Base-by-base conservation (phyloP, 2,797 vertebrate genomes). In the Gorsachius magnificus region DNA sequence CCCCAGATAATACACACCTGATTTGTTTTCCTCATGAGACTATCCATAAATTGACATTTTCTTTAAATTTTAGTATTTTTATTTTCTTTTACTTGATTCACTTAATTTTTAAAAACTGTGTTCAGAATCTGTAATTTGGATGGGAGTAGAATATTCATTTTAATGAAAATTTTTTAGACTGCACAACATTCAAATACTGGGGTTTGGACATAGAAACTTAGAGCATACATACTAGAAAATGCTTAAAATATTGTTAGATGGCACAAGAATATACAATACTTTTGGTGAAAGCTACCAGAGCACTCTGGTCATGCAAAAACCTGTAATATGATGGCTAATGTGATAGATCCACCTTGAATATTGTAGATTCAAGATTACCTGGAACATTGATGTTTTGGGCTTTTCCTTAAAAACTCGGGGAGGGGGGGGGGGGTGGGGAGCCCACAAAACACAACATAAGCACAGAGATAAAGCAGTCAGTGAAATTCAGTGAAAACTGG, bases 41-140 rank as follows among this genome's bases (percentile, higher is more conserved):
- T 89, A 83, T n/a, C 60, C 41, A 90, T 89, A 96, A 72, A 58
- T 38, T 66, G 50, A 66, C 16, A 53, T 51, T 24, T 20, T 50
- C 17, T 35, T 69, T 54, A 58, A 29, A 5, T 20, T 57, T 89
- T 89, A 36, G 7, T 89, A 68, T 60, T 95, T 95, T 97, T 83
- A 53, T 70, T 90, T 96, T 82, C 80, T 94, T 95, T 95, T 64
- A 50, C 4, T 66, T 63, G 64, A 92, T 96, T 89, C 6, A 69
- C 43, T 79, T 90, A 17, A 66, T 46, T 95, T 60, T 96, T 96
- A 86, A 94, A 96, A 65, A 35, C 13, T 57, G 64, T 89, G 16
- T 94, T 92, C 69, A 80, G 50, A 86, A 91, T 95, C 50, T 76
- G 35, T 89, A 78, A 84, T 89, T 79, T 95, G 57, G 35, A 58